A percentile compares a stretch with the other conserved stretches of the same genome.
Evolutionary conservation across 1,140 invertebrate genomes (phyloP).

Genomic region (Triops longicaudatus): DNA sequence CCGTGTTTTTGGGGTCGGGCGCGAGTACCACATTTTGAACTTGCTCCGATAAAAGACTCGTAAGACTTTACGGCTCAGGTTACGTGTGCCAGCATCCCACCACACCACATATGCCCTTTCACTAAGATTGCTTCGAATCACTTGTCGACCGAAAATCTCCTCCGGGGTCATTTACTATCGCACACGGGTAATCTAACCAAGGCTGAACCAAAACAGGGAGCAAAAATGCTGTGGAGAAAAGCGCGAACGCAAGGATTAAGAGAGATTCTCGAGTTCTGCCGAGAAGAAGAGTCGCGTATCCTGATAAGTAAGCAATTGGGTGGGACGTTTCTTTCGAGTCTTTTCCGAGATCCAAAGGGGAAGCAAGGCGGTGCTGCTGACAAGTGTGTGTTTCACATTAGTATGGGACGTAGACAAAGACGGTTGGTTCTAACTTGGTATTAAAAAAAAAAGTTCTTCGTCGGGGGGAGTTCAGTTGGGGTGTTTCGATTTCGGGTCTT

Average conservation of each 20-base stretch:
- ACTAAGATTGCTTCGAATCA: no score
- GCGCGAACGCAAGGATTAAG: no score
- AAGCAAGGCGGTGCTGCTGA: not conserved
- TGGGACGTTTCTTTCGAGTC: no score
- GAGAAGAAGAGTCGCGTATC: no score
- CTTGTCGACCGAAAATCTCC: no score
- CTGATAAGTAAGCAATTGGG: no score
- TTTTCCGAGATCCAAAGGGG: not conserved
- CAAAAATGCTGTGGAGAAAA: no score
- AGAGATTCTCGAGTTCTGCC: no score
- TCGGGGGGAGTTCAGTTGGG: not conserved
- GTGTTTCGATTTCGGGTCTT: not conserved
- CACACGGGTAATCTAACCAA: no score
- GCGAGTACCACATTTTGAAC: slow-evolving; percentile 3
- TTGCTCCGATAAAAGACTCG: slow-evolving; percentile 13
- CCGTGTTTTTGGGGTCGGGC: not conserved
- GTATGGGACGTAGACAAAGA: slow-evolving; percentile 6
- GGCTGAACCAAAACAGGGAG: no score
- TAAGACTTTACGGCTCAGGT: not conserved
- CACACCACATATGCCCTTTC: not conserved
- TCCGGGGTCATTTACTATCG: no score
- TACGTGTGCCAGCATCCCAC: not conserved
- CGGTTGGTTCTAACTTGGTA: not conserved
- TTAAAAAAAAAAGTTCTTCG: not conserved
- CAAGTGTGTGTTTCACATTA: slow-evolving; percentile 15